phyloP scores from a whole-genome alignment of 2,888 invertebrate genomes.

The Harmothoe impar region DNA sequence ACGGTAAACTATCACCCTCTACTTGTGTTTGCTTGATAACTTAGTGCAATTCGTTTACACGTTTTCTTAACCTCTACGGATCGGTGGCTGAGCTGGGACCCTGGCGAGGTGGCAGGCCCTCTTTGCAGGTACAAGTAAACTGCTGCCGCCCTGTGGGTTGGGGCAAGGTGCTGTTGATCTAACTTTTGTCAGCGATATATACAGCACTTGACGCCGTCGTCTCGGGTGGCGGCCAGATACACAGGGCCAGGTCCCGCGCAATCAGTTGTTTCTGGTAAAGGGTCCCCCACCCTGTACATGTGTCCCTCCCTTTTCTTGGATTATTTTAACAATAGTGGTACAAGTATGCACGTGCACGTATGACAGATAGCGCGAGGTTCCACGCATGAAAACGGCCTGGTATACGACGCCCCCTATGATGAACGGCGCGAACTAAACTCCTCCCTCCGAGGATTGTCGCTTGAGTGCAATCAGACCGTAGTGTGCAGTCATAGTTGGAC shows the following conservation, averaged over 20 bases:
- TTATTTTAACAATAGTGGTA: neutral
- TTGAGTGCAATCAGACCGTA: too few relatives aligned
- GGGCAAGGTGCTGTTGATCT: slow-evolving; percentile 32
- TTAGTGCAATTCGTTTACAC: slow-evolving; percentile 62
- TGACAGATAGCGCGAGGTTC: neutral
- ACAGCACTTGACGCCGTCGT: slow-evolving; percentile 52
- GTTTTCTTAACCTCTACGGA: slow-evolving; percentile 55
- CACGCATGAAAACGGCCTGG: neutral
- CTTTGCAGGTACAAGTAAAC: slow-evolving; percentile 60
- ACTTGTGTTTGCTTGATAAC: slow-evolving; percentile 61
- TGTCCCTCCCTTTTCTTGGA: neutral
- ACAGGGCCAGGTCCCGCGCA: slow-evolving; percentile 18
- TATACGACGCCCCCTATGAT: slow-evolving; percentile 7
- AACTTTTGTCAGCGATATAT: slow-evolving; percentile 56
- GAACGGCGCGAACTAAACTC: slow-evolving; percentile 20
- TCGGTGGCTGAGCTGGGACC: neutral
- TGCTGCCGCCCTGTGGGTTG: neutral
- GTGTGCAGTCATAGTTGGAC: too few relatives aligned
- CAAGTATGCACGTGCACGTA: neutral
- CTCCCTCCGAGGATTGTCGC: too few relatives aligned
- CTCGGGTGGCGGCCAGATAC: slow-evolving; percentile 13
- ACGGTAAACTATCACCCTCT: slow-evolving; percentile 61
- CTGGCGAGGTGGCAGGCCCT: slow-evolving; percentile 21
- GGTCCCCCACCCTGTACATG: neutral
- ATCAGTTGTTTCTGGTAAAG: slow-evolving; percentile 51